A percentile compares a stretch with the other conserved stretches of the same genome.
Conservation (phyloP, 1,140 invertebrate species). For the Pseudoatta argentina region DNA sequence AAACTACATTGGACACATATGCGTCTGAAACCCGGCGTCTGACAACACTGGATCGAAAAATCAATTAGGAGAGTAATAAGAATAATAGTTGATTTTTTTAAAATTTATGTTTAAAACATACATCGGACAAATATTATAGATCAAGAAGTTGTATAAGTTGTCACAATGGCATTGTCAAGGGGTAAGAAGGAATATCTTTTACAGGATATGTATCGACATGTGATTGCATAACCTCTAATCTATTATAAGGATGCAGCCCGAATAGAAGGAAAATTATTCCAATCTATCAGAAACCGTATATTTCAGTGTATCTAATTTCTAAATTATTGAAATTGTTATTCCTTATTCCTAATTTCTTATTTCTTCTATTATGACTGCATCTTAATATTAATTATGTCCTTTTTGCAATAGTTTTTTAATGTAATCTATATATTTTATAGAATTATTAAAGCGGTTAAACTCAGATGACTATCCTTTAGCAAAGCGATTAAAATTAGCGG, state of each 20-base stretch:
- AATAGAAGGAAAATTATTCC: no score
- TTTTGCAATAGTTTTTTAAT: neutral
- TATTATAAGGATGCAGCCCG: neutral
- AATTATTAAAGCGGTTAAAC: constrained; percentile 70
- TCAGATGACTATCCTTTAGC: constrained; percentile 72
- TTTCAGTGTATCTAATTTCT: no score
- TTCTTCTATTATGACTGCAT: no score
- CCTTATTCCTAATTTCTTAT: no score
- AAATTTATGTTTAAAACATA: constrained; percentile 12
- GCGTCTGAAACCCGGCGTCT: no score
- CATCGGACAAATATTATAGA: neutral
- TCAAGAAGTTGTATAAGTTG: neutral
- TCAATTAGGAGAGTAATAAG: no score
- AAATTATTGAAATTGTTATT: no score
- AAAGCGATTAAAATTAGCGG: constrained; percentile 82
- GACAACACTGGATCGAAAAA: no score
- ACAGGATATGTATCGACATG: neutral
- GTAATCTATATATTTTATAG: constrained; percentile 55
- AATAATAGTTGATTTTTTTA: neutral
- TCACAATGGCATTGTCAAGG: constrained; percentile 63
- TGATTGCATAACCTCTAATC: constrained; percentile 3
- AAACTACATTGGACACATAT: no score
- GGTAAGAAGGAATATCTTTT: constrained; percentile 58
- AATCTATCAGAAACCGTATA: no score
- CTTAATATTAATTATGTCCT: no score